Conservation (phyloP, 2,113 vertebrate genomes). For the Mesitornis unicolor region DNA sequence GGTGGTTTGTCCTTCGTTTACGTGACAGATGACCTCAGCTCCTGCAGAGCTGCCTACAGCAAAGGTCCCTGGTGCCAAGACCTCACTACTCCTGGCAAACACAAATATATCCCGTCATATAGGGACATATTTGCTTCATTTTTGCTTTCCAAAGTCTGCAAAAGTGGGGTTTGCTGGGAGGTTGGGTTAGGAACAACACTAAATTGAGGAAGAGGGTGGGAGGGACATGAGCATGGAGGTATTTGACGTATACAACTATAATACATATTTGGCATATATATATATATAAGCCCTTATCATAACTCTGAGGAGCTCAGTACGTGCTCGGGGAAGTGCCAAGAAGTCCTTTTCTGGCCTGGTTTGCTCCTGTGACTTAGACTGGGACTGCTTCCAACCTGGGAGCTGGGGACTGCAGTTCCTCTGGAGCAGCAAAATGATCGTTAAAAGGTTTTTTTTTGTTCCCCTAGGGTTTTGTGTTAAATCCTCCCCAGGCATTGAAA, state of each 20-base stretch:
- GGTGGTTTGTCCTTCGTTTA: neutral
- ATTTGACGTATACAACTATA: no score
- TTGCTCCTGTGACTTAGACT: neutral
- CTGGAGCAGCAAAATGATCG: neutral
- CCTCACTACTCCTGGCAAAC: neutral
- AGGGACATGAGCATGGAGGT: neutral
- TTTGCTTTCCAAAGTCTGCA: neutral
- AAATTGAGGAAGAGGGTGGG: rapidly evolving
- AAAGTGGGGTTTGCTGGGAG: neutral
- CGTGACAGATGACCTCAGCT: neutral
- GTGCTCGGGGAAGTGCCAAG: neutral
- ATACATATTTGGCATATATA: no score
- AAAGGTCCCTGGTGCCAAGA: neutral
- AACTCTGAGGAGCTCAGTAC: neutral
- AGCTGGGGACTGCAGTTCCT: neutral
- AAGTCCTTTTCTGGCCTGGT: neutral
- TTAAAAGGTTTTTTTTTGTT: neutral
- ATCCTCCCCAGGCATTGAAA: neutral
- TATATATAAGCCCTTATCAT: neutral
- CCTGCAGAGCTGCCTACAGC: neutral
- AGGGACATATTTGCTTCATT: neutral
- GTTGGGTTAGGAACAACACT: neutral
- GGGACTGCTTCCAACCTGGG: conserved; percentile 3
- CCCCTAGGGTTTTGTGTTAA: neutral
- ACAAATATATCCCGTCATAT: rapidly evolving